Conservation (phyloP, 2,113 vertebrate species). For the Plecturocebus donacophilus region DNA sequence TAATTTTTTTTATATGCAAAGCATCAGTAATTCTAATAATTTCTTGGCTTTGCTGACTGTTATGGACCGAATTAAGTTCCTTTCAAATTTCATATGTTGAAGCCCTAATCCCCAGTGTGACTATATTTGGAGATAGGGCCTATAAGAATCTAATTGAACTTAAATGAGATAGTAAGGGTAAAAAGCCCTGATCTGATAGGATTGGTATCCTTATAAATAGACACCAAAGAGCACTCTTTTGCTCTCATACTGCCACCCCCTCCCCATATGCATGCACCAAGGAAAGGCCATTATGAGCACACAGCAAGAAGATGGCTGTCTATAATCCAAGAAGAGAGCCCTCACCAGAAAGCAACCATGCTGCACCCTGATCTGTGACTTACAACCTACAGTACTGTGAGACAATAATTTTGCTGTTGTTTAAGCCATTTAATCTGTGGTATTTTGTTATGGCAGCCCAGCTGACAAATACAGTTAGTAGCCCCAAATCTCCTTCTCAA, state of each 20-base stretch:
- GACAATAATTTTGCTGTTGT: neutral
- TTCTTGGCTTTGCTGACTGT: neutral
- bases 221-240: neutral
- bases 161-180: neutral
- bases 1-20: neutral
- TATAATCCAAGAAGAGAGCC: neutral
- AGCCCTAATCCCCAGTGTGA: neutral
- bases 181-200: neutral
- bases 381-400: neutral
- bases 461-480: neutral
- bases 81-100: neutral
- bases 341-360: neutral
- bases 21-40: neutral
- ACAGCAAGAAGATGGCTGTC: neutral
- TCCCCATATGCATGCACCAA: neutral
- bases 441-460: neutral
- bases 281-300: neutral
- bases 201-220: neutral
- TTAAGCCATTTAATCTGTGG: neutral
- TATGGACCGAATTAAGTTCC: neutral
- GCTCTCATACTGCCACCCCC: neutral
- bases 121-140: neutral
- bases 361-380: neutral
- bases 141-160: neutral
- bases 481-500: neutral